These are phyloP conservation scores for Apteryx owenii DNA, from an alignment of 2,113 vertebrate species.

Conservation along the genomic window DNA sequence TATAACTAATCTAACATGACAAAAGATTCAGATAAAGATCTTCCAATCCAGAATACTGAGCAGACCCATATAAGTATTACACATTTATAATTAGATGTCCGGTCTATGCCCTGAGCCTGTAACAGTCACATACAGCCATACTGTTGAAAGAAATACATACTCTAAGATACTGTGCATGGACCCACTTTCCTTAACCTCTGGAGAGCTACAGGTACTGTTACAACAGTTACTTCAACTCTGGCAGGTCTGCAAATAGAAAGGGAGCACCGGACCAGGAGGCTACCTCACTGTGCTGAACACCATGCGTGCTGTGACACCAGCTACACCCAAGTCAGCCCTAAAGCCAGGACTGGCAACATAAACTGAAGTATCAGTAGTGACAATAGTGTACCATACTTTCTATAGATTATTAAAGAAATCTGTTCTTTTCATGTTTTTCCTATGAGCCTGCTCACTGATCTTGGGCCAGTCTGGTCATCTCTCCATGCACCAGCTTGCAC, in stretches of 20 bases:
- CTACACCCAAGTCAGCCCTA: not conserved
- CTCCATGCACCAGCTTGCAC: not conserved
- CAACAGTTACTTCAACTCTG: not conserved
- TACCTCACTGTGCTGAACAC: not conserved
- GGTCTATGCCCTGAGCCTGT: not conserved
- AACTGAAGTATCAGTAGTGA: not conserved
- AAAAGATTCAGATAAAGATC: not conserved
- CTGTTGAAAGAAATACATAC: not conserved
- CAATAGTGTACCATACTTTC: not conserved
- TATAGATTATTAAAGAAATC: not conserved
- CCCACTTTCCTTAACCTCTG: not conserved
- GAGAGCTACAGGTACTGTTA: rapidly evolving
- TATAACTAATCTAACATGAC: not conserved
- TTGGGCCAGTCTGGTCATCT: not conserved
- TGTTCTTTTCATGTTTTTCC: not conserved
- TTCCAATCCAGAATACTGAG: not conserved
- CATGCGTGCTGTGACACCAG: not conserved
- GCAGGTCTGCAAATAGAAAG: rapidly evolving
- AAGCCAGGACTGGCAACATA: not conserved
- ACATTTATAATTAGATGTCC: not conserved
- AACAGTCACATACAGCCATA: not conserved
- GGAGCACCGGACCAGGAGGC: rapidly evolving
- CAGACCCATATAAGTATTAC: not conserved
- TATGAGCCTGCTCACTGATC: not conserved
- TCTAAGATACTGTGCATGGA: not conserved